Conservation (phyloP, 2,888 invertebrate species). For the Onthophagus sagittarius region DNA sequence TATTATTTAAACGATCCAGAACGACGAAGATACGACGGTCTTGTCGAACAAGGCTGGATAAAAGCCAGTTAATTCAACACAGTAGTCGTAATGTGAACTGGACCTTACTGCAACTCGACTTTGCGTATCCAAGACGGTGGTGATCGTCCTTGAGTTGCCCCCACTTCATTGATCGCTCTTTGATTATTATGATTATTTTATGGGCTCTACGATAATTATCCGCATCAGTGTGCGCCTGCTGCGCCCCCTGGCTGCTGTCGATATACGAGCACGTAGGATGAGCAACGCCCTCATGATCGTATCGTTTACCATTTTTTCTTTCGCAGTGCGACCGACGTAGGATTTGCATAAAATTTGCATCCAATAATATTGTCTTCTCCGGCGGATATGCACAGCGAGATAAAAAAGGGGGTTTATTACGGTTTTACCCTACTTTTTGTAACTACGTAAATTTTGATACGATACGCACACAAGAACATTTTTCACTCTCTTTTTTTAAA, state of each 20-base stretch:
- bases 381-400: conserved; percentile 4
- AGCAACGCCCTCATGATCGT: conserved; percentile 15
- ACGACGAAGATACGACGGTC: conserved; percentile 1
- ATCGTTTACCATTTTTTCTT: conserved; percentile 14
- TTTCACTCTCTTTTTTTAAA: too few species aligned
- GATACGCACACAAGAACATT: not conserved
- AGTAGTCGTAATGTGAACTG: not conserved
- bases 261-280: conserved; percentile 16
- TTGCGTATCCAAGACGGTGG: conserved; percentile 20
- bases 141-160: conserved; percentile 26
- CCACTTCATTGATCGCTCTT: conserved; percentile 31
- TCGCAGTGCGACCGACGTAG: not conserved
- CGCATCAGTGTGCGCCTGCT: conserved; percentile 20
- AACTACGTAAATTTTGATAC: not conserved
- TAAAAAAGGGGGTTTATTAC: not conserved
- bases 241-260: not conserved
- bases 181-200: conserved; percentile 36
- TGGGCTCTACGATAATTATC: conserved; percentile 33
- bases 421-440: not conserved
- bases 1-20: conserved; percentile 16
- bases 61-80: not conserved
- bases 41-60: not conserved
- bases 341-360: conserved; percentile 16
- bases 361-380: conserved; percentile 3
- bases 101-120: not conserved